Evolutionary conservation across 2,113 vertebrate species (phyloP), one percentile per base, ranked within the genome.

Genomic region (Campylomormyrus tamandua): DNA sequence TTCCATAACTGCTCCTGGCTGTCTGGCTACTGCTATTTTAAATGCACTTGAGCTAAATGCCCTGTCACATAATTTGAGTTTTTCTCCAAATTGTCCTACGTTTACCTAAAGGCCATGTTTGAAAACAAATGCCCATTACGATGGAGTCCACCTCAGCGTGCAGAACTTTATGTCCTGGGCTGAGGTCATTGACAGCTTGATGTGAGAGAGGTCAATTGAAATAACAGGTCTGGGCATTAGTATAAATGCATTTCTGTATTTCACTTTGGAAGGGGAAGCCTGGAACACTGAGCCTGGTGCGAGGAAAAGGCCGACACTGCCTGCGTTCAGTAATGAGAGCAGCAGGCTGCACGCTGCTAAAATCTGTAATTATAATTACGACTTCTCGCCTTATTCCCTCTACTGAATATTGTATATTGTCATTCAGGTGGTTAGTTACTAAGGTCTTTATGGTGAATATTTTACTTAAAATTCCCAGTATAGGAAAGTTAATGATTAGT

Each of bases 121-220:
- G 92, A 90, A 94, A 95, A 93, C 95, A 93, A 96, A 96, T 94
- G 94, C 95, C 95, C 94, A 96, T 96, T 96, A 96, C 93, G 94
- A 95, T 95, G 94, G 93, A 93, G 94, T 92, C 95, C 92, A 94
- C 95, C 94, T 94, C 86, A 90, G 94, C 93, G 93, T 91, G 92
- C 91, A 90, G 94, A 94, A 92, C 93, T 92, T 92, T 90, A 94
- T 96, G 94, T 95, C 93, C 95, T 94, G 92, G 94, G 94, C 93
- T 95, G 96, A 96, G 96, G 95, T 96, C 96, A 96, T 96, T 96
- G 95, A 96, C 96, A 96, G 95, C 95, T 96, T 96, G 96, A 96
- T 95, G 95, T 96, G 96, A 95, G 94, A 94, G 94, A 95, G 95
- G 96, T 96, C 96, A 96, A 96, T 96, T 96, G 96, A 96, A 96